Percentiles rank a stretch among this genome's conserved stretches.
These are phyloP conservation scores for Abramis brama DNA, from an alignment of 2,113 vertebrate species.

Conservation along the genomic window DNA sequence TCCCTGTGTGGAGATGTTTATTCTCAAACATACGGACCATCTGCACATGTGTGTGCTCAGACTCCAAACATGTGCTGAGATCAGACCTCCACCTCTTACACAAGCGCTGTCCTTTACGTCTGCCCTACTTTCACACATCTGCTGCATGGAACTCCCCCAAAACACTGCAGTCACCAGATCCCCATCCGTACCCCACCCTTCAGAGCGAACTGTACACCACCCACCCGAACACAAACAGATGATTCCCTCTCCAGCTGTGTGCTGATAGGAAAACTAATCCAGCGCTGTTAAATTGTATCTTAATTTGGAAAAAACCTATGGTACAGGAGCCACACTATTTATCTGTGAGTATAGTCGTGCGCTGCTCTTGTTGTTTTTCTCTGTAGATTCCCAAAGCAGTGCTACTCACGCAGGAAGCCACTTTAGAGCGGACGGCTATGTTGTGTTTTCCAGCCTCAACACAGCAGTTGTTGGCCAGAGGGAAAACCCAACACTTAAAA, in stretches of 20 bases:
- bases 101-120: constrained; percentile 59
- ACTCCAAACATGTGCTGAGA: constrained; percentile 47
- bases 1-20: constrained; percentile 10
- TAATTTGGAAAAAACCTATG: constrained; percentile 1
- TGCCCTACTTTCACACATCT: constrained; percentile 66
- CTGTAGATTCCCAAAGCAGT: constrained; percentile 54
- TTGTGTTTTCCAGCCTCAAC: constrained; percentile 51
- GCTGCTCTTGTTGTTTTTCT: constrained; percentile 47
- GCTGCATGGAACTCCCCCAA: constrained; percentile 62
- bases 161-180: constrained; percentile 55
- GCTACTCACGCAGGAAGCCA: background rate
- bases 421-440: constrained; percentile 7
- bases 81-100: constrained; percentile 61
- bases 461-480: constrained; percentile 15
- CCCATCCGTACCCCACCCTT: constrained; percentile 55
- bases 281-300: background rate
- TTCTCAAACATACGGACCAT: constrained; percentile 46
- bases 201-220: constrained; percentile 44
- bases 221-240: constrained; percentile 46
- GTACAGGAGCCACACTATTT: constrained; percentile 54
- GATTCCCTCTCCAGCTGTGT: constrained; percentile 27
- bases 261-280: background rate
- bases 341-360: constrained; percentile 55
- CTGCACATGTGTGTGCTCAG: constrained; percentile 56
- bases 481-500: background rate